Evolutionary conservation across 2,888 invertebrate genomes (phyloP).

Genomic region (Synergus itoensis): DNA sequence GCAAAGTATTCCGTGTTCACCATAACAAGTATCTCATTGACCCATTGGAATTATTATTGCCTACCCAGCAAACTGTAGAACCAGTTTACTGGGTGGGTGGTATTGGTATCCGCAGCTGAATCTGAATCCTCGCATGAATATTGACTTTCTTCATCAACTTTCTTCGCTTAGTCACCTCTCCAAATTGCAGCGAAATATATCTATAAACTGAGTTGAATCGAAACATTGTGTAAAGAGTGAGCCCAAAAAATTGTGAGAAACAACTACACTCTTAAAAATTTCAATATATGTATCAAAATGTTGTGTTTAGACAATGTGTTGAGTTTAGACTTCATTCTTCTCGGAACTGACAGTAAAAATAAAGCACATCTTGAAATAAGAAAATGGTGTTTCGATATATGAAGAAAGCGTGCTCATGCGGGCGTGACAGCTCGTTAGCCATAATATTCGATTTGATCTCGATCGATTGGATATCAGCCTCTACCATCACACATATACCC

Average conservation of each 20-base stretch:
- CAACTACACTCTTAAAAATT: too few species aligned
- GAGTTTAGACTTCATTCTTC: too few species aligned
- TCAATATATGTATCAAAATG: too few species aligned
- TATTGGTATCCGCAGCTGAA: conserved; percentile 59
- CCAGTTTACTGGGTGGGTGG: conserved; percentile 71
- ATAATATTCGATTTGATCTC: conserved; percentile 71
- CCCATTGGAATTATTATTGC: conserved; percentile 69
- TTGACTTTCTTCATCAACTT: conserved; percentile 30
- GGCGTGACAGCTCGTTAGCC: conserved; percentile 71
- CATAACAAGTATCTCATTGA: conserved; percentile 76
- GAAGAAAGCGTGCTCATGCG: conserved; percentile 63
- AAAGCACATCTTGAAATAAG: conserved; percentile 17
- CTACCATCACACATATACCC: conserved; percentile 16
- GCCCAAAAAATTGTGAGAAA: too few species aligned
- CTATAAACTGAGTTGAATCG: background rate
- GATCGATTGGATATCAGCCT: conserved; percentile 66
- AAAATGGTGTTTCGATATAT: conserved; percentile 20
- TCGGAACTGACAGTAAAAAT: conserved; percentile 9
- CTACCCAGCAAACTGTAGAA: conserved; percentile 64
- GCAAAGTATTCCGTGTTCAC: conserved; percentile 75
- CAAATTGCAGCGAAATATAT: background rate
- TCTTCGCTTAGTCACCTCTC: conserved; percentile 30
- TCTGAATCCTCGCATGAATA: conserved; percentile 6
- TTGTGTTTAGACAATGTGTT: too few species aligned
- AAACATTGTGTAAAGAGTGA: background rate